Evolutionary conservation across 2,113 vertebrate species (phyloP), one percentile per base, ranked within the genome.

Genomic region (Actenoides lindsayi): DNA sequence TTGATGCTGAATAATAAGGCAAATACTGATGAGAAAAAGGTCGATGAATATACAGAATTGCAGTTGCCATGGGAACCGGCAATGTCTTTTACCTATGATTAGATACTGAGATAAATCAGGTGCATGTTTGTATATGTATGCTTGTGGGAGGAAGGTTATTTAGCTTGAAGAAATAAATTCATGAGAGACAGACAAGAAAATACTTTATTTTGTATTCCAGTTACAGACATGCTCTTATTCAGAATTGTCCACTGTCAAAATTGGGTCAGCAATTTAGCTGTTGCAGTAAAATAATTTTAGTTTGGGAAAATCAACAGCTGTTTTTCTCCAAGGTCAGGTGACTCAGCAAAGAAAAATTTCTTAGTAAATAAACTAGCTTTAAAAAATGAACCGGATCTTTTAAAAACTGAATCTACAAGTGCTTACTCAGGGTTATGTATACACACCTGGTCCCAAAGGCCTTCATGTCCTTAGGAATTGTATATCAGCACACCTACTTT

Each of bases 41-140:
- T 96, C 94, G 98, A 96, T 89, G 85, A 96, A 94, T 86, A 89
- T 75, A 65, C 87, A 76, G 90, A 88, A 85, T 48, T 87, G 46
- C 37, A 67, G 97, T 96, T 98, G 27, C 94, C 86, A 94, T 96
- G 90, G 97, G 69, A 98, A 98, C 96, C 23, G 93, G 71, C 27
- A 82, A 80, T 92, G 54, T 69, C 48, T 95, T 97, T 97, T 92
- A 73, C 46, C 57, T 91, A 13, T 89, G 88, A 97, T 97, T 92
- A 97, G 89, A 92, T 86, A 91, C 13, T 60, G 80, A 96, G 90
- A 65, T 67, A 97, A 94, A 87, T 85, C 81, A 86, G 63, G 73
- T 54, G 14, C 18, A 9, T 50, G 33, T 53, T 83, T 90, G 16
- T 53, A 27, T 83, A 31, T 64, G 33, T 41, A 31, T 86, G 33